Evolutionary conservation across 2,797 vertebrate genomes (phyloP).

Genomic region (Eidolon dupreanum): DNA sequence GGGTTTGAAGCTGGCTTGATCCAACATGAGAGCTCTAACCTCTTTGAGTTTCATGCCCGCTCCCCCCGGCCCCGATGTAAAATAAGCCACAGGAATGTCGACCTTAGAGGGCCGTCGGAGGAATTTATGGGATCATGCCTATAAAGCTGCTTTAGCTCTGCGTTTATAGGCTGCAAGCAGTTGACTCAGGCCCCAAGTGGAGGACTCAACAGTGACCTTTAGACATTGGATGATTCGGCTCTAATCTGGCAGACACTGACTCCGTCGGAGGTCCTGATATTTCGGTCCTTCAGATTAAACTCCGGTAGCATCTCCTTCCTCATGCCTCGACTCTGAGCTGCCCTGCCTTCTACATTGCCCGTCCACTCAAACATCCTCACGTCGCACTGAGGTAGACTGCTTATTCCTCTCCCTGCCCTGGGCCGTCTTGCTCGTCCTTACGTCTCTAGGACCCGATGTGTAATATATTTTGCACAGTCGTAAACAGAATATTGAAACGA

Average conservation of each 20-base stretch:
- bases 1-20: background rate
- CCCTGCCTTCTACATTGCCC: fast-evolving
- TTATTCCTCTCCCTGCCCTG: fast-evolving
- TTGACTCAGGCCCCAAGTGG: background rate
- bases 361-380: fast-evolving
- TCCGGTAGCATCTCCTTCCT: background rate
- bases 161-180: fast-evolving
- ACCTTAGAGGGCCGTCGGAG: background rate
- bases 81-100: fast-evolving
- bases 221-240: fast-evolving
- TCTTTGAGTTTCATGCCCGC: background rate
- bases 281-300: fast-evolving
- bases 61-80: background rate
- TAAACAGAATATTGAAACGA: background rate
- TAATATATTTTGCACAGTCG: background rate
- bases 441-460: no score
- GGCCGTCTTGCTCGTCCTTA: background rate
- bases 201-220: background rate
- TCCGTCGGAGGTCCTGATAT: fast-evolving
- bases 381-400: fast-evolving
- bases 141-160: background rate
- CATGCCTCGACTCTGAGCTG: background rate
- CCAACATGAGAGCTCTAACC: background rate
- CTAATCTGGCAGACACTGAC: fast-evolving
- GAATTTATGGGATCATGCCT: fast-evolving